Evolutionary conservation across 1,140 invertebrate species (phyloP), one percentile per base, ranked within the genome.

Genomic region (Drosophila funebris): DNA sequence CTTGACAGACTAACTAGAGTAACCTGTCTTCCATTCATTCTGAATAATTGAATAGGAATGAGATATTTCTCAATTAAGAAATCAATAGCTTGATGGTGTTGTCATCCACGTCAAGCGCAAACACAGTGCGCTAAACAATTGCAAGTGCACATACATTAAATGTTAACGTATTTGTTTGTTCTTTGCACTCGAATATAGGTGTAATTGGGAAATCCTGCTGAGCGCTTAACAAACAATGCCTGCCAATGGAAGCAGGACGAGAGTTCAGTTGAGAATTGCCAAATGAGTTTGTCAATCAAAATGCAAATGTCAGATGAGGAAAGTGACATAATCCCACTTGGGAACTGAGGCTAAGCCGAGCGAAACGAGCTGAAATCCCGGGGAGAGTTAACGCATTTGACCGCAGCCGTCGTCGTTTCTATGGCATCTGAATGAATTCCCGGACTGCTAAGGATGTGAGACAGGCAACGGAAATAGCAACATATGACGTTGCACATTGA

Each of bases 291-390:
- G 85, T 90, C 87, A 90, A 90, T 90, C 85, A 90, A 90, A 90
- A 90, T 90, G 87, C 87, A 90, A 90, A 90, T 90, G 87, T 90
- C 85, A 90, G 61, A 18, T 13, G 58, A 63, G 78, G 48, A 68
- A 90, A 85, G 87, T 90, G 87, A 90, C 87, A 90, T 90, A 90
- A 90, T 90, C 81, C 87, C 85, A 85, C 87, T 90, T 90, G 87
- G 87, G 87, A 90, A 69, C 77, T 73, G 77, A 43, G 61, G 78
- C 81, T 90, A 90, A 90, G 87, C 85, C 70, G 73, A 81, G 81
- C 66, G 70, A 85, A 80, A 85, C 68, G 70, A 76, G 64, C 62
- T 61, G 31, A 83, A 84, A 81, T 84, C 73, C 81, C 78, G 69
- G 63, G 72, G 87, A 68, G 81, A 90, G 78, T 73, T 90, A 90